Conservation (phyloP, 2,113 vertebrate genomes). For the Cepphus grylle region DNA sequence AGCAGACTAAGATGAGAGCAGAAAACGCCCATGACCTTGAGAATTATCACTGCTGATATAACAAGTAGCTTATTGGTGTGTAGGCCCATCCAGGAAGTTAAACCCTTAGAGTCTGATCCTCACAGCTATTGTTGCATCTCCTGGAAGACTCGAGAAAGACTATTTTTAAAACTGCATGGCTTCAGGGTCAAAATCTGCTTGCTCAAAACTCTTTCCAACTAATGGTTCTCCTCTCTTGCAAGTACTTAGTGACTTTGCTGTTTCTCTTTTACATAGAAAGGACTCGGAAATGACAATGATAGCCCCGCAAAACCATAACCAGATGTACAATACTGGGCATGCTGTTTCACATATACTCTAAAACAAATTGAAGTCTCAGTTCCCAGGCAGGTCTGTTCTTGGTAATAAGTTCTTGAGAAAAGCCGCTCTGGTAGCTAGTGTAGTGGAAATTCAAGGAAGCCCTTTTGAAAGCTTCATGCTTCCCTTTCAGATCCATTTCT, state of each 20-base stretch:
- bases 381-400: neutral
- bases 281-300: neutral
- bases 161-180: neutral
- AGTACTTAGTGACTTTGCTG: neutral
- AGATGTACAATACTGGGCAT: neutral
- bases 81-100: neutral
- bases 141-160: neutral
- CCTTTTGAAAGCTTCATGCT: neutral
- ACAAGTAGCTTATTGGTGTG: neutral
- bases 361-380: neutral
- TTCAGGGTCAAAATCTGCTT: neutral
- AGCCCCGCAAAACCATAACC: neutral
- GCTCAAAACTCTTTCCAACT: neutral
- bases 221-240: neutral
- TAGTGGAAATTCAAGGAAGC: neutral
- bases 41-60: slow-evolving; percentile 13
- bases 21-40: slow-evolving; percentile 18
- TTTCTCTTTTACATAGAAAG: neutral
- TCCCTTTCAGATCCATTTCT: neutral
- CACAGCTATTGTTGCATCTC: neutral
- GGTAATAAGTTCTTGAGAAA: neutral
- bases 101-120: neutral
- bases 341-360: neutral
- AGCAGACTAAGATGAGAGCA: slow-evolving; percentile 22
- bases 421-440: neutral